Conservation (phyloP, 1,140 invertebrate species). For the Sesamia nonagrioides region DNA sequence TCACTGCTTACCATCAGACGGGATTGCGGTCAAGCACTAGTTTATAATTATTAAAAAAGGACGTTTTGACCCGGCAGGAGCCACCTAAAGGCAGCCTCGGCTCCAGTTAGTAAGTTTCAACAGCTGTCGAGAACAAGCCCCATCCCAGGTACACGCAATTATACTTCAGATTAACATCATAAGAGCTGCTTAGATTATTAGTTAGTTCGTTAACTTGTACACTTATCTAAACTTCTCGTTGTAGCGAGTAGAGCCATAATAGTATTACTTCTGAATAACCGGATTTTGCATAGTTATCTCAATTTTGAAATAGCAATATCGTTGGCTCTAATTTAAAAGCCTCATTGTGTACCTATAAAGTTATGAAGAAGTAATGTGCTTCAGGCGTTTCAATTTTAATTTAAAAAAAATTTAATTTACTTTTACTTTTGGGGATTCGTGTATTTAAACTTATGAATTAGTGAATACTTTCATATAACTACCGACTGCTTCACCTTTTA, state of each 20-base stretch:
- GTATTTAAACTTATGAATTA: not conserved
- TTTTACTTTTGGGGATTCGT: not conserved
- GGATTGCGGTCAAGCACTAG: too few species aligned
- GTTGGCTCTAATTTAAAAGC: conserved; percentile 24
- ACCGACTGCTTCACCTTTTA: too few species aligned
- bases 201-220: not conserved
- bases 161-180: not conserved
- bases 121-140: too few species aligned
- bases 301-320: conserved; percentile 13
- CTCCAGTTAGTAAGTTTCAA: too few species aligned
- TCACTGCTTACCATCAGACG: too few species aligned
- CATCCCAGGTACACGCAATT: too few species aligned
- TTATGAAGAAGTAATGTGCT: conserved; percentile 14
- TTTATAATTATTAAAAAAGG: too few species aligned
- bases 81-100: too few species aligned
- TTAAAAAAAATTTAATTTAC: not conserved
- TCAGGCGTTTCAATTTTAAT: conserved; percentile 1
- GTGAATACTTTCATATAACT: too few species aligned
- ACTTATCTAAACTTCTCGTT: conserved; percentile 13
- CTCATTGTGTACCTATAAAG: conserved; percentile 24
- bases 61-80: too few species aligned
- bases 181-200: not conserved
- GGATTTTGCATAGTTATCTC: conserved; percentile 13
- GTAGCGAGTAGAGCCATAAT: not conserved
- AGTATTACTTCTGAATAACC: not conserved